Conservation (phyloP, 2,888 invertebrate species). For the Toxonevra muliebris region DNA sequence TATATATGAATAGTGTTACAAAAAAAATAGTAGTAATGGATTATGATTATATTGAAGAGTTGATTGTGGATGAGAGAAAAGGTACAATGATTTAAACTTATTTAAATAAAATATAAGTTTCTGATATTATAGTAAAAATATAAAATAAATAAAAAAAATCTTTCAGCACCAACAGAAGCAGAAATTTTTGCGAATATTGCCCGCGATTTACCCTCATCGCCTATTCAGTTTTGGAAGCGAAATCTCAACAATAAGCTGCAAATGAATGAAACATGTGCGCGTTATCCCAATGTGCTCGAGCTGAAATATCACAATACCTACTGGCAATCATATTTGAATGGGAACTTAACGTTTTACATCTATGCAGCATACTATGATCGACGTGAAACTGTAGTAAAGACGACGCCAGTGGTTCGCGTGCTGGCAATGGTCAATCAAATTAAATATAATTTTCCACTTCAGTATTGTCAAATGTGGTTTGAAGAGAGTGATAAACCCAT, state of each 20-base stretch:
- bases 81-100: too few relatives aligned
- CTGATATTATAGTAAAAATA: too few relatives aligned
- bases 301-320: constrained; percentile 91
- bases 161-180: background rate
- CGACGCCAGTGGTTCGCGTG: constrained; percentile 83
- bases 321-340: constrained; percentile 84
- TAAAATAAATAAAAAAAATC: too few relatives aligned
- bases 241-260: background rate
- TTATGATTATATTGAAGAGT: too few relatives aligned
- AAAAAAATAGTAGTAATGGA: too few relatives aligned
- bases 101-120: too few relatives aligned
- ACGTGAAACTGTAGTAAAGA: constrained; percentile 76
- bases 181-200: background rate
- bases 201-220: background rate
- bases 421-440: constrained; percentile 88
- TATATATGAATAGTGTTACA: too few relatives aligned
- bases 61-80: too few relatives aligned
- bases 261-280: constrained; percentile 70
- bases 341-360: constrained; percentile 85
- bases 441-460: constrained; percentile 73
- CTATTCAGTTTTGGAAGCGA: background rate
- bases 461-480: constrained; percentile 87
- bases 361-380: constrained; percentile 89
- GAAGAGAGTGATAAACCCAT: constrained; percentile 78
- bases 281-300: constrained; percentile 84